phyloP scores from a whole-genome alignment of 2,113 vertebrate species.

The Aptenodytes patagonicus region DNA sequence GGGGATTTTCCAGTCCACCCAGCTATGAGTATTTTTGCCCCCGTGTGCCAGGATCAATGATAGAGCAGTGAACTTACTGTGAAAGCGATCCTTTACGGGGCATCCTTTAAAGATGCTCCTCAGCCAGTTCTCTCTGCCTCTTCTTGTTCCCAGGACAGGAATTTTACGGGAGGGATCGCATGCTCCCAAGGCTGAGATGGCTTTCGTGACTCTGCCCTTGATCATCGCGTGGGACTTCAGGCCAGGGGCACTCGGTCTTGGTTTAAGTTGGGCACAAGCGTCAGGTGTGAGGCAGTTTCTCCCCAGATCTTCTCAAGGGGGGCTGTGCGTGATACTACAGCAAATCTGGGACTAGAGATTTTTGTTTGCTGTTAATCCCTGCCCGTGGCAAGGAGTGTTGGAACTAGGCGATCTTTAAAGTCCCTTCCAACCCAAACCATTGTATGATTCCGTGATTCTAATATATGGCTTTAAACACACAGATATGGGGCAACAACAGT shows the following conservation, averaged over 20 bases:
- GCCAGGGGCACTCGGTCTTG: background rate
- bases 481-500: background rate
- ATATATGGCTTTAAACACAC: background rate
- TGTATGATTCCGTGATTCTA: background rate
- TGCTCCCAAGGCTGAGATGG: background rate
- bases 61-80: background rate
- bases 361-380: background rate
- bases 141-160: background rate
- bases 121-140: background rate
- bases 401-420: background rate
- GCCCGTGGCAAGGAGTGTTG: background rate
- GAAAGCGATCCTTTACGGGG: background rate
- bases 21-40: background rate
- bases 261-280: background rate
- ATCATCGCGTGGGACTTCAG: background rate
- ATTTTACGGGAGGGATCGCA: fast-evolving
- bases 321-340: background rate
- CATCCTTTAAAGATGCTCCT: background rate
- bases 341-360: background rate
- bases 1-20: background rate
- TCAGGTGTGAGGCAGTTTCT: background rate
- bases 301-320: background rate
- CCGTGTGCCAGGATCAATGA: background rate
- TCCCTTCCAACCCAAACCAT: background rate
- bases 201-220: background rate